These are phyloP conservation scores for Eolophus roseicapilla DNA, from an alignment of 2,113 vertebrate genomes.

Conservation along the genomic window DNA sequence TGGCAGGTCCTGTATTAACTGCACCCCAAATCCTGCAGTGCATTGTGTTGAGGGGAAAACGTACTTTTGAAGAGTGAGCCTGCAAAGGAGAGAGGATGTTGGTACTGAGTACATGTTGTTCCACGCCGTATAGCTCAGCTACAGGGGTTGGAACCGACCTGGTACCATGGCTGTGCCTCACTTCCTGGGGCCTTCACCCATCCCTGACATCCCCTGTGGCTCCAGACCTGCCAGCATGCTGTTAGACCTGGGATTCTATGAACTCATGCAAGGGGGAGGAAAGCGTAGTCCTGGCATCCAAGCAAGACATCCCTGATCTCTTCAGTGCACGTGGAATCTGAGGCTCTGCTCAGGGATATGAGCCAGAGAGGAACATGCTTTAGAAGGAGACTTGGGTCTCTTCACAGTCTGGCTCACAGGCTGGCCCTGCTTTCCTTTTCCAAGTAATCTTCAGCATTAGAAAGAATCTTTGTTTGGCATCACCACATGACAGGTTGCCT, in stretches of 20 bases:
- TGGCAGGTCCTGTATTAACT: background rate
- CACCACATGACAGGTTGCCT: background rate
- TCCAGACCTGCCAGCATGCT: background rate
- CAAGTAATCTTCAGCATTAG: background rate
- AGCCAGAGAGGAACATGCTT: background rate
- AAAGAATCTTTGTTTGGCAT: conserved; percentile 12
- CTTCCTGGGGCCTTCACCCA: no score
- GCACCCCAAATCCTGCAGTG: background rate
- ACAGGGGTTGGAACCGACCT: background rate
- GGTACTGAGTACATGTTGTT: rapidly evolving
- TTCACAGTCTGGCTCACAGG: background rate
- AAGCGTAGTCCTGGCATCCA: background rate
- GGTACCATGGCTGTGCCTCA: background rate
- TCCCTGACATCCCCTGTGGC: rapidly evolving
- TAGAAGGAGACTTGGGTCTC: background rate
- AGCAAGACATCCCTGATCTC: background rate
- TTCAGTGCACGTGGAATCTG: rapidly evolving
- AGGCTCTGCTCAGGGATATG: background rate
- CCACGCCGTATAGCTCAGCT: rapidly evolving
- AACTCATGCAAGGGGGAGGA: background rate
- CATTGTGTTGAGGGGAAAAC: background rate
- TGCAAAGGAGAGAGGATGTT: background rate
- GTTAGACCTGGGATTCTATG: background rate
- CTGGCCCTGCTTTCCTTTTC: background rate
- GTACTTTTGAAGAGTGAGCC: background rate